Conservation (phyloP, 2,113 vertebrate species). For the Rhizomys pruinosus region DNA sequence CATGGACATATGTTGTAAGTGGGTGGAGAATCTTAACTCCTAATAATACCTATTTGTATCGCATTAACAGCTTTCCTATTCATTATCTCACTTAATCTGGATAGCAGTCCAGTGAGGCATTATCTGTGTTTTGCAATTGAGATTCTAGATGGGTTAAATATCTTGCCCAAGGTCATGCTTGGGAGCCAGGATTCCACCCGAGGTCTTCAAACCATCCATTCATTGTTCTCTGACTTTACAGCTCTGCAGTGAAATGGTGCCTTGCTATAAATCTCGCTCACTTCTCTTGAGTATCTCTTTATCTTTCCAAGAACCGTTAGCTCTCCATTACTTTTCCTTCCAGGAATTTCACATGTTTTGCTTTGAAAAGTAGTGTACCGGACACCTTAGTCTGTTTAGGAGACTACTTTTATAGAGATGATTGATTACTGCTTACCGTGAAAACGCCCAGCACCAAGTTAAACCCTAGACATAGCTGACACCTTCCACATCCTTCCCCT, state of each 20-base stretch:
- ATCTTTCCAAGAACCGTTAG: conserved; percentile 59
- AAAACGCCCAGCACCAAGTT: conserved; percentile 31
- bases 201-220: conserved; percentile 47
- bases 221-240: conserved; percentile 44
- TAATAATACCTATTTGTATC: conserved; percentile 13
- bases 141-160: conserved; percentile 61
- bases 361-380: conserved; percentile 37
- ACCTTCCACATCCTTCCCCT: background rate
- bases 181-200: conserved; percentile 40
- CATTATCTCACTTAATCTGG: conserved; percentile 70
- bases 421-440: conserved; percentile 13
- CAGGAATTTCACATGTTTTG: conserved; percentile 47
- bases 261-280: conserved; percentile 38
- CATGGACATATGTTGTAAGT: conserved; percentile 57
- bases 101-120: conserved; percentile 57
- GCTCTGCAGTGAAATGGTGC: background rate
- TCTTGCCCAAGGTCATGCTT: conserved; percentile 77
- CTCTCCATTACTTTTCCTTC: conserved; percentile 53
- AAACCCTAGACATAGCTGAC: background rate
- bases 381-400: conserved; percentile 33
- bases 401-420: conserved; percentile 20
- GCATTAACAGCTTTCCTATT: conserved; percentile 57
- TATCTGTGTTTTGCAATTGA: conserved; percentile 64
- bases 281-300: conserved; percentile 29
- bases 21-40: conserved; percentile 23